phyloP scores from a whole-genome alignment of 2,797 vertebrate genomes.

The Chanos chanos region DNA sequence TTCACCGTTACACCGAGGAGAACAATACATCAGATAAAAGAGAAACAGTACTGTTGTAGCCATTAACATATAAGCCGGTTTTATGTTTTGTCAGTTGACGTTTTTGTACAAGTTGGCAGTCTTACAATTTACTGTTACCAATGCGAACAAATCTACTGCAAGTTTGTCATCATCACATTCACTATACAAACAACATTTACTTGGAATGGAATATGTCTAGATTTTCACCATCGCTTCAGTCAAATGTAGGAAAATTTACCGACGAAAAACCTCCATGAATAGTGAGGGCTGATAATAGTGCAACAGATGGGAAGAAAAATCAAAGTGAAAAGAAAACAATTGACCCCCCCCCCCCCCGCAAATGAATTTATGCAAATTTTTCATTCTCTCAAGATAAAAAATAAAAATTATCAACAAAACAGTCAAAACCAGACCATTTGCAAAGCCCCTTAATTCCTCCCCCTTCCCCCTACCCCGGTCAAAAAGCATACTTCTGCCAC shows the following conservation, averaged over 20 bases:
- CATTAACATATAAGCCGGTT: no score
- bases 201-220: constrained; percentile 1
- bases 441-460: no score
- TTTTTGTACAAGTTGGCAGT: constrained; percentile 35
- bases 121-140: constrained; percentile 17
- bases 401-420: no score
- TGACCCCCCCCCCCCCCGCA: no score
- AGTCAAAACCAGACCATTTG: no score
- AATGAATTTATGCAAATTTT: no score
- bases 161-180: constrained; percentile 28
- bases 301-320: constrained; percentile 10
- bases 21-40: no score
- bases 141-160: constrained; percentile 18
- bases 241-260: neutral
- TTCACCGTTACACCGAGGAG: no score
- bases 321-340: constrained; percentile 8
- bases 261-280: neutral
- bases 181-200: constrained; percentile 36
- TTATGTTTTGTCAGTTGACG: constrained; percentile 23
- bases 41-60: no score
- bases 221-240: constrained; percentile 6
- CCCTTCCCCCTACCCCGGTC: no score
- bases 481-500: neutral
- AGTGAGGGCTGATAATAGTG: neutral
- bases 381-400: no score